A percentile compares a stretch with the other conserved stretches of the same genome.
Evolutionary conservation across 2,888 invertebrate genomes (phyloP).

Genomic region (Zaprionus lineosus): DNA sequence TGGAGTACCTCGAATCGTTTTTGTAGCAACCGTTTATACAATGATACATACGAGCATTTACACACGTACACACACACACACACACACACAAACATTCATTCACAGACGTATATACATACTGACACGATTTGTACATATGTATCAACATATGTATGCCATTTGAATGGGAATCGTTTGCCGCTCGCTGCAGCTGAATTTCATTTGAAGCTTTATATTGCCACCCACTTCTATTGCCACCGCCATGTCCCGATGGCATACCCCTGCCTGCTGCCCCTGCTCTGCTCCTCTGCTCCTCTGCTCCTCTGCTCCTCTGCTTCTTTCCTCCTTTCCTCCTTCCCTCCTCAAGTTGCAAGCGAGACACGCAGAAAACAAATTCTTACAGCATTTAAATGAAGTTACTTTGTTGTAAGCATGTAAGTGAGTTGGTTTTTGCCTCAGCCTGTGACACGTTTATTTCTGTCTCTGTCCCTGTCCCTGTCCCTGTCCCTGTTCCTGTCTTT

Average conservation of each 20-base stretch:
- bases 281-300: background rate
- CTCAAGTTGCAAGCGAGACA: constrained; percentile 32
- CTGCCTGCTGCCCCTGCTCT: background rate
- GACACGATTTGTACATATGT: constrained; percentile 47
- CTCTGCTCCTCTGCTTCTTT: background rate
- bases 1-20: constrained; percentile 45
- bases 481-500: background rate
- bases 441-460: constrained; percentile 23
- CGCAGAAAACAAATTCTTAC: constrained; percentile 75
- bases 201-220: constrained; percentile 59
- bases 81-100: constrained; percentile 5
- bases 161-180: constrained; percentile 51
- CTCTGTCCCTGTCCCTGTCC: background rate
- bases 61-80: background rate
- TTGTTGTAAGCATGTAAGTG: constrained; percentile 62
- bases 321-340: constrained; percentile 2
- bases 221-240: no score
- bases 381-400: constrained; percentile 78
- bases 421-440: constrained; percentile 47
- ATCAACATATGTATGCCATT: constrained; percentile 53
- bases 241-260: background rate
- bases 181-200: constrained; percentile 47
- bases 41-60: constrained; percentile 24
- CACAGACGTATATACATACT: no score
- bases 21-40: constrained; percentile 53